These are phyloP conservation scores for Pachyseris speciosa DNA, from an alignment of 64 coral and sea anemone genomes.

Conservation along the genomic window DNA sequence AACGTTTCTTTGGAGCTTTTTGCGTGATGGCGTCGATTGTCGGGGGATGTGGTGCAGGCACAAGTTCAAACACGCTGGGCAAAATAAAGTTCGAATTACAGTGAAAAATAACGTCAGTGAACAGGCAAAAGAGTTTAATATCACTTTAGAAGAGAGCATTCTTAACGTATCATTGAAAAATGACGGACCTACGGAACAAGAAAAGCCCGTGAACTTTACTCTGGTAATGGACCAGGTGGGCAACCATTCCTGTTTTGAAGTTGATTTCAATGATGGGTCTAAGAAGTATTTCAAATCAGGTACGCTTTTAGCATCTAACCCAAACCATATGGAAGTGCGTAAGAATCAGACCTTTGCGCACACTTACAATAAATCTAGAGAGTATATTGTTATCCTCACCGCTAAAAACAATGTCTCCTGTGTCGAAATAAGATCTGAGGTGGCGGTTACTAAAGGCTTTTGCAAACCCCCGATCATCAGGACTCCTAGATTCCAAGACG, in stretches of 20 bases:
- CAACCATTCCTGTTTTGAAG: background rate
- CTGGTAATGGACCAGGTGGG: background rate
- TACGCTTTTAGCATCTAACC: too few species aligned
- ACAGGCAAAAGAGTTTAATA: background rate
- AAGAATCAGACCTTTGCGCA: background rate
- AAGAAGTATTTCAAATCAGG: background rate
- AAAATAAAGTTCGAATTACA: background rate
- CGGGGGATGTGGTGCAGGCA: background rate
- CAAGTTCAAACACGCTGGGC: background rate
- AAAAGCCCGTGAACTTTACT: background rate
- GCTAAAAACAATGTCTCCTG: slow-evolving; percentile 11
- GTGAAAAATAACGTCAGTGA: slow-evolving; percentile 28
- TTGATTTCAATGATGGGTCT: background rate
- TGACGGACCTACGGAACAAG: background rate
- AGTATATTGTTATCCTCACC: background rate
- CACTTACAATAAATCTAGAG: background rate
- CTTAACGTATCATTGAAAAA: background rate
- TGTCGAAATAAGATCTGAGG: background rate
- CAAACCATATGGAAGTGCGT: too few species aligned
- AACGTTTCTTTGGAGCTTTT: slow-evolving; percentile 21
- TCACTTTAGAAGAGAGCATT: slow-evolving; percentile 17
- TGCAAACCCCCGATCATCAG: background rate
- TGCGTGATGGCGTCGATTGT: background rate
- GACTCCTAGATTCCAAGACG: background rate
- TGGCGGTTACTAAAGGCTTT: background rate